Conservation (phyloP, 1,140 invertebrate species). For the Drosophila sucinea region DNA sequence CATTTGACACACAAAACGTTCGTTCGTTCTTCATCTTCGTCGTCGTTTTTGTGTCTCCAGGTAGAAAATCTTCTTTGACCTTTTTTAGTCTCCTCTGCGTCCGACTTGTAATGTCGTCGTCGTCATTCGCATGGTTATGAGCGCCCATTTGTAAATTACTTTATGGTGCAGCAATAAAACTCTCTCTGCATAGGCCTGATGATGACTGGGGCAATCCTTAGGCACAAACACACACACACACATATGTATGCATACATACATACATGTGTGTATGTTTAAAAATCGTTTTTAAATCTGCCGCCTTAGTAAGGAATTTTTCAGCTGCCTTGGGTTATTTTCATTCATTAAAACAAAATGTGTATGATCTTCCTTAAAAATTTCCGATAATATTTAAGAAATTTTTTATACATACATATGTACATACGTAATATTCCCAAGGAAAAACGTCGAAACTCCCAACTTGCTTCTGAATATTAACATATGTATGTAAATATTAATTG, state of each 20-base stretch:
- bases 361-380: background rate
- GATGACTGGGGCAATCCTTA: constrained; percentile 18
- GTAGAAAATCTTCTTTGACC: background rate
- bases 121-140: constrained; percentile 47
- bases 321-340: constrained; percentile 32
- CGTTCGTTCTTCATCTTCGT: background rate
- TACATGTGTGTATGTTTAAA: constrained; percentile 3
- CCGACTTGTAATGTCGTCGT: constrained; percentile 5
- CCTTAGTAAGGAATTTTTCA: constrained; percentile 31
- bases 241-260: constrained; percentile 11
- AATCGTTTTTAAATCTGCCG: constrained; percentile 47
- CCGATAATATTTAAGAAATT: constrained; percentile 9
- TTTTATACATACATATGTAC: background rate
- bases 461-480: no score
- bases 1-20: constrained; percentile 48
- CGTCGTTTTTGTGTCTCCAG: background rate
- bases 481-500: no score
- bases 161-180: constrained; percentile 61
- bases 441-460: no score
- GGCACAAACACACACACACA: background rate
- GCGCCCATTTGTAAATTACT: constrained; percentile 76
- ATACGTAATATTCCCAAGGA: no score
- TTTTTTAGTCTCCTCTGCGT: background rate
- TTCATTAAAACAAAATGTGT: constrained; percentile 30
- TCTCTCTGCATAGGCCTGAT: constrained; percentile 25